A percentile compares a stretch with the other conserved stretches of the same genome.
Evolutionary conservation across 2,888 invertebrate genomes (phyloP).

Genomic region (Pyrocoelia pectoralis): DNA sequence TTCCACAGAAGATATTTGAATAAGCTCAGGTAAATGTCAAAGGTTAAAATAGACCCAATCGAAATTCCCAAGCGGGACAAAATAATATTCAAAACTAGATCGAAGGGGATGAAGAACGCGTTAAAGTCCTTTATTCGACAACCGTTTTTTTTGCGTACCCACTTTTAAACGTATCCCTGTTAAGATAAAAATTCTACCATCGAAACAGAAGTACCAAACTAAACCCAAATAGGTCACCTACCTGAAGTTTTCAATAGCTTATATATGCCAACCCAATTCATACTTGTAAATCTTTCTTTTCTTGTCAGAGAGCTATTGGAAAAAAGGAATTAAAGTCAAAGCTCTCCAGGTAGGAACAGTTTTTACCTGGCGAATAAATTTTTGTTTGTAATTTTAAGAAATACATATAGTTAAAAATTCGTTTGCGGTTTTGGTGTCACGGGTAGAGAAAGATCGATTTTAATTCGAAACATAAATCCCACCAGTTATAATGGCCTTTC

Average conservation of each 20-base stretch:
- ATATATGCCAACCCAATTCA: background rate
- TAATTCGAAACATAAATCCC: background rate
- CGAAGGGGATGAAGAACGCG: background rate
- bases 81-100: constrained; percentile 17
- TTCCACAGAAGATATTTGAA: constrained; percentile 24
- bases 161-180: too few species aligned
- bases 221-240: background rate
- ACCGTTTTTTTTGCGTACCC: background rate
- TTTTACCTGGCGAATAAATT: background rate
- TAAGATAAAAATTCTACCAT: background rate
- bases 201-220: too few species aligned
- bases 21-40: constrained; percentile 42
- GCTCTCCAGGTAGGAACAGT: background rate
- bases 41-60: constrained; percentile 32
- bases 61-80: constrained; percentile 38
- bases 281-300: background rate
- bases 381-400: too few species aligned
- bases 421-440: background rate
- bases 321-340: background rate
- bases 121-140: constrained; percentile 7
- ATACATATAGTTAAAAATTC: too few species aligned
- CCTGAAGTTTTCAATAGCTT: background rate
- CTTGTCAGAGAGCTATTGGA: background rate
- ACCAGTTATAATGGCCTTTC: background rate
- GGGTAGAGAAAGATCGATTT: background rate